A percentile compares a stretch with the other conserved stretches of the same genome.
Conservation (phyloP, 1,140 invertebrate genomes). For the Drosophila hydei region DNA sequence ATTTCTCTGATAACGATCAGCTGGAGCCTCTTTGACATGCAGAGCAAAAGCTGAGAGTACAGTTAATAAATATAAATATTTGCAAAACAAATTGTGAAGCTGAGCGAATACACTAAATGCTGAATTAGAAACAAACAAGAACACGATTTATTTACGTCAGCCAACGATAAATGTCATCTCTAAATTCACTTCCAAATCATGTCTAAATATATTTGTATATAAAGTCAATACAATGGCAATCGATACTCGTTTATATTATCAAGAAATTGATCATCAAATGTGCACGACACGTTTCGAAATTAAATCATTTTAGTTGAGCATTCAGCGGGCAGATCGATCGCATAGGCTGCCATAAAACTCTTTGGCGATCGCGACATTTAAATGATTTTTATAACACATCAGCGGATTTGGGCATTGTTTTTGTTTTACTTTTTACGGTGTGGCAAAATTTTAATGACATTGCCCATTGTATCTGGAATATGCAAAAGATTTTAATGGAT, state of each 20-base stretch:
- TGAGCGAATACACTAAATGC: too few species aligned
- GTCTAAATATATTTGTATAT: constrained; percentile 28
- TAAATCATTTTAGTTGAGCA: constrained; percentile 79
- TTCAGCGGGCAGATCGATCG: constrained; percentile 24
- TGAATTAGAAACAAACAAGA: background rate
- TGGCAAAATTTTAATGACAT: constrained; percentile 76
- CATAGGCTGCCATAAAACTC: constrained; percentile 32
- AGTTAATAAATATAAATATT: background rate
- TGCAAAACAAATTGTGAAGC: background rate
- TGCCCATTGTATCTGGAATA: constrained; percentile 68
- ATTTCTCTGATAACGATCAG: background rate
- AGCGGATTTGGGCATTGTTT: constrained; percentile 25
- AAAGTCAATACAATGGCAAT: constrained; percentile 37
- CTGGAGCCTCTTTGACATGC: background rate
- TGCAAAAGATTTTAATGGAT: constrained; percentile 71
- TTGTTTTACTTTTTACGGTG: constrained; percentile 60
- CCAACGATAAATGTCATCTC: constrained; percentile 32
- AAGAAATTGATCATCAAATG: constrained; percentile 72
- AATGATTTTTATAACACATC: constrained; percentile 80
- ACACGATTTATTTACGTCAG: constrained; percentile 1
- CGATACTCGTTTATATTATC: constrained; percentile 53
- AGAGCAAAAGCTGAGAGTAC: background rate
- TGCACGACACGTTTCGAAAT: constrained; percentile 81
- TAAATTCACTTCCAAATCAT: background rate
- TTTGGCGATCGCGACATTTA: constrained; percentile 65